Conservation (phyloP, 35 echinoderm and acorn worm genomes). For the Hemicentrotus pulcherrimus region DNA sequence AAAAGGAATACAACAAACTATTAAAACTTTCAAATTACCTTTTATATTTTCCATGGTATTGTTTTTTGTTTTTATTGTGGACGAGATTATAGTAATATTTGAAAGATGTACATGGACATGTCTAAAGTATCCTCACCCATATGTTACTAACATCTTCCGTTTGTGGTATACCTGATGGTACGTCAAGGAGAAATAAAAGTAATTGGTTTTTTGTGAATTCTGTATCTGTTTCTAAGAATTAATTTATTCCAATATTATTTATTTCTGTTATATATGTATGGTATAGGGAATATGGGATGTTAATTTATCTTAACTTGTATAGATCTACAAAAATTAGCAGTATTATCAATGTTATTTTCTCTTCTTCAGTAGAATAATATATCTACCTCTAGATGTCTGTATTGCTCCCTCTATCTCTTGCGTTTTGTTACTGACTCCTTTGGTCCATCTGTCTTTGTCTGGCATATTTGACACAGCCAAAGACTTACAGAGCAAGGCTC, state of each 20-base stretch:
- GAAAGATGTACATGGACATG: no score
- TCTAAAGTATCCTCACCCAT: no score
- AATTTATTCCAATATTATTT: slow-evolving; percentile 9
- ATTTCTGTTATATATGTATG: background rate
- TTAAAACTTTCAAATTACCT: no score
- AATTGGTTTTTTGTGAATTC: background rate
- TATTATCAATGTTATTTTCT: background rate
- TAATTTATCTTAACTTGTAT: background rate
- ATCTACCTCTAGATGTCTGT: background rate
- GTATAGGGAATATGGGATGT: background rate
- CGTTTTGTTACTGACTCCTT: background rate
- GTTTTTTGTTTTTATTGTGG: no score
- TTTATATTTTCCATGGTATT: no score
- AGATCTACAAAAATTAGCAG: background rate
- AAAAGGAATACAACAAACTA: no score
- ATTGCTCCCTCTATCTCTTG: background rate
- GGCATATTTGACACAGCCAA: background rate
- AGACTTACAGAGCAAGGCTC: no score
- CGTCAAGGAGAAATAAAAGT: background rate
- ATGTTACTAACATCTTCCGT: no score
- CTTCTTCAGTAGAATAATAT: background rate
- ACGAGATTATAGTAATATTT: no score
- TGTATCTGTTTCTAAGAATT: background rate
- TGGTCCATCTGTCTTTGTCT: background rate
- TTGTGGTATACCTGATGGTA: background rate